Conservation (phyloP, 2,888 invertebrate genomes). For the Micoletzkya japonica region DNA sequence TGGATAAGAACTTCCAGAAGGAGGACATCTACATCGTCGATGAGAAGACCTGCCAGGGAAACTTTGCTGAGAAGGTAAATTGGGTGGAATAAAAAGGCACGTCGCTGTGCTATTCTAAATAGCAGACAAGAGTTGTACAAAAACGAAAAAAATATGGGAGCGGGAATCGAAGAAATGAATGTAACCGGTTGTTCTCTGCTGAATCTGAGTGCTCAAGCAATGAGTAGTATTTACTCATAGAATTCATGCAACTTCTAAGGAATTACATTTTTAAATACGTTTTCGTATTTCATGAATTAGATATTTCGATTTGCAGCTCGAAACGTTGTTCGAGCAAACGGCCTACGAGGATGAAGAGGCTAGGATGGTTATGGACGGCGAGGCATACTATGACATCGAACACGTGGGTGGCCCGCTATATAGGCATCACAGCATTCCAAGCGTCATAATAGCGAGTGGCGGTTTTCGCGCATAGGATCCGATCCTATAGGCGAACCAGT, state of each 20-base stretch:
- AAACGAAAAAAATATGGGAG: too few relatives aligned
- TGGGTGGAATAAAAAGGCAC: too few relatives aligned
- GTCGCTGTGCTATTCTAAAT: too few relatives aligned
- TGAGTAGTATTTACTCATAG: too few relatives aligned
- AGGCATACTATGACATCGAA: slow-evolving; percentile 17
- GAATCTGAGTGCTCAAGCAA: too few relatives aligned
- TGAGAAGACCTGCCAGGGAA: neutral
- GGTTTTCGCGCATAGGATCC: too few relatives aligned
- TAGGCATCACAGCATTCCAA: too few relatives aligned
- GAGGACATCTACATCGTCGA: slow-evolving; percentile 26
- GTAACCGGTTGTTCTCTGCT: neutral
- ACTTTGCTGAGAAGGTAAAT: slow-evolving; percentile 1
- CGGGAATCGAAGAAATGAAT: neutral
- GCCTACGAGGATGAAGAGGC: slow-evolving; percentile 2
- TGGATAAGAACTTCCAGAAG: slow-evolving; percentile 8
- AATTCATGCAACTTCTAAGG: neutral
- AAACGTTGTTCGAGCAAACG: neutral
- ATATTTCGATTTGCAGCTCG: neutral
- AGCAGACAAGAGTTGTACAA: too few relatives aligned
- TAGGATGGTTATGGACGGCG: slow-evolving; percentile 11
- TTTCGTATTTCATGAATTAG: neutral
- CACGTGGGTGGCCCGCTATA: neutral
- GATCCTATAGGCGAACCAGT: too few relatives aligned
- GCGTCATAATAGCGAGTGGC: too few relatives aligned
- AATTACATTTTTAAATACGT: neutral